Evolutionary conservation across 1,140 invertebrate species (phyloP).

Genomic region (Drosophila aff.): DNA sequence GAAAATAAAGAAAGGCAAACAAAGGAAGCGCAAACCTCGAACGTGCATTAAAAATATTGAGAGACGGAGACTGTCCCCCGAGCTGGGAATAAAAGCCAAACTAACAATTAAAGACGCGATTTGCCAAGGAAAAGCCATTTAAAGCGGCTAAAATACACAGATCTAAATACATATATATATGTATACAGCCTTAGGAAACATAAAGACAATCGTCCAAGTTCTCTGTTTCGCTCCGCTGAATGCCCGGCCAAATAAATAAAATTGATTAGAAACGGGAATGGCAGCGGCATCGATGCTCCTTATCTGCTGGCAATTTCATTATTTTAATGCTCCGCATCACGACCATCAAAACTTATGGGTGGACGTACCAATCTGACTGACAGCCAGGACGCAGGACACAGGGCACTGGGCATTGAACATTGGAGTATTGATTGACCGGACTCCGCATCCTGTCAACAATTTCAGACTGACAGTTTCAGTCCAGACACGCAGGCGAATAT

Average conservation of each 20-base stretch:
- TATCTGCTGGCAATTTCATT: slow-evolving; percentile 76
- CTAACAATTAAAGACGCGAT: slow-evolving; percentile 65
- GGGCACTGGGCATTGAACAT: slow-evolving; percentile 1
- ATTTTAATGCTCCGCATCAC: slow-evolving; percentile 64
- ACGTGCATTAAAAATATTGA: slow-evolving; percentile 78
- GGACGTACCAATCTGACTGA: slow-evolving; percentile 28
- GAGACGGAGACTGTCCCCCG: slow-evolving; percentile 7
- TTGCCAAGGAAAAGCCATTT: slow-evolving; percentile 38
- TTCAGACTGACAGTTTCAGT: slow-evolving; percentile 1
- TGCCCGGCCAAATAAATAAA: slow-evolving; percentile 66
- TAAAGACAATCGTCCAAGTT: slow-evolving; percentile 17
- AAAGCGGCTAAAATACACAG: slow-evolving; percentile 29
- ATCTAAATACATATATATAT: slow-evolving; percentile 6
- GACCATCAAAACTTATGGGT: slow-evolving; percentile 65
- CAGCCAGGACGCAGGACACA: slow-evolving; percentile 6
- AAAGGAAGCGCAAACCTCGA: slow-evolving; percentile 64
- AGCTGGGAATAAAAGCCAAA: slow-evolving; percentile 36
- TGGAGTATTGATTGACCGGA: slow-evolving; percentile 50
- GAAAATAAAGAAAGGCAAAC: slow-evolving; percentile 43
- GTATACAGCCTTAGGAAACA: slow-evolving; percentile 4
- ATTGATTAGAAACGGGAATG: slow-evolving; percentile 65
- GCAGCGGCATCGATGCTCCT: slow-evolving; percentile 44
- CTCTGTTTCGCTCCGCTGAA: slow-evolving; percentile 31
- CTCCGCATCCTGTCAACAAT: slow-evolving; percentile 34
- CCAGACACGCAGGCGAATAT: slow-evolving; percentile 14